Conservation (phyloP, 2,113 vertebrate genomes). For the Dipodomys spectabilis region DNA sequence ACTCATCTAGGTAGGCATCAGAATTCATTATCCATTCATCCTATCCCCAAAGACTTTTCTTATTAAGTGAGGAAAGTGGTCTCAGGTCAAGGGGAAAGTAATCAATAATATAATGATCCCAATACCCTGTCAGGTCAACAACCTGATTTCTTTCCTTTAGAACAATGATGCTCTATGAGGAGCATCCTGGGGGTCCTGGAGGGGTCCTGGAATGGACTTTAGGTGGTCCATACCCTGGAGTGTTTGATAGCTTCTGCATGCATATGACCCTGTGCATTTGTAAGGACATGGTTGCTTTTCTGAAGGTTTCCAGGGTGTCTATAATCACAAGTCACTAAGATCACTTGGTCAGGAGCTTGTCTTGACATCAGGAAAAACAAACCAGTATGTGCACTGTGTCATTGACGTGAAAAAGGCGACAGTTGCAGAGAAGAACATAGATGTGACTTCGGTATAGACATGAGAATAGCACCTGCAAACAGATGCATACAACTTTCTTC, state of each 20-base stretch:
- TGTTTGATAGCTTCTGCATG: neutral
- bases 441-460: neutral
- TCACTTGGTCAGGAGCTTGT: neutral
- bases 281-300: neutral
- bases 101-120: neutral
- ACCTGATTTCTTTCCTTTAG: too few species aligned
- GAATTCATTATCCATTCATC: neutral
- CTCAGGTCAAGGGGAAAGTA: neutral
- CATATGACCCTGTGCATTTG: neutral
- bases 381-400: too few species aligned
- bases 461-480: neutral
- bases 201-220: neutral
- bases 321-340: neutral
- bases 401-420: too few species aligned
- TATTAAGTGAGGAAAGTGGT: neutral
- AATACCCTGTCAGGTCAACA: accelerated
- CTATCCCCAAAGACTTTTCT: neutral
- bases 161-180: neutral
- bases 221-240: neutral
- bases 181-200: neutral
- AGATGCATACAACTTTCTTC: neutral
- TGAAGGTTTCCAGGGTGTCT: neutral
- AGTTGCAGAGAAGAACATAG: neutral
- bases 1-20: neutral
- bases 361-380: neutral